phyloP scores from a whole-genome alignment of 2,888 invertebrate genomes.

The Apocheima hispidaria region DNA sequence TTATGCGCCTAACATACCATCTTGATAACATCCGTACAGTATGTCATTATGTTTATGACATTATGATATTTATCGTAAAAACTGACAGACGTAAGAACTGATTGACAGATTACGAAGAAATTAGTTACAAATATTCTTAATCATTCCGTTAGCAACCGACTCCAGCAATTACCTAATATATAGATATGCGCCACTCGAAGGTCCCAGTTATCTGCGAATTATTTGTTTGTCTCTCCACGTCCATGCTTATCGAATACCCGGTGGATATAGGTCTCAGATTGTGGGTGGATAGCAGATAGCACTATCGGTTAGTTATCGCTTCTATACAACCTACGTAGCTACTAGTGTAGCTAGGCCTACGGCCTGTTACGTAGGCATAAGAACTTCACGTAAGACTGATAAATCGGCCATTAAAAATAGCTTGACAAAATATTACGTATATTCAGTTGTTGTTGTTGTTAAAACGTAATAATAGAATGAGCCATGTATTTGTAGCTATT shows the following conservation, averaged over 20 bases:
- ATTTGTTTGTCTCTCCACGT: constrained; percentile 2
- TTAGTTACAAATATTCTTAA: neutral
- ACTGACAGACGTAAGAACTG: neutral
- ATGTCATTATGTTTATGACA: neutral
- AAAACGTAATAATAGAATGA: neutral
- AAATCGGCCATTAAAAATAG: too few species aligned
- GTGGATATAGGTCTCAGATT: constrained; percentile 23
- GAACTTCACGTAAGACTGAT: neutral
- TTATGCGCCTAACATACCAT: neutral
- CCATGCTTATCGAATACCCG: constrained; percentile 12
- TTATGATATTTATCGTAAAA: neutral
- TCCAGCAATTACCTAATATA: neutral
- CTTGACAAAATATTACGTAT: neutral
- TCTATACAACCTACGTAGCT: neutral
- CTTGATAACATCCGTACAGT: neutral
- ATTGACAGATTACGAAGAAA: neutral
- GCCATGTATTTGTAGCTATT: neutral
- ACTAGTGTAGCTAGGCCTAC: neutral
- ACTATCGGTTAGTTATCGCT: constrained; percentile 13
- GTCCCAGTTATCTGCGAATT: constrained; percentile 7
- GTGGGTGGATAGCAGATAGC: constrained; percentile 23
- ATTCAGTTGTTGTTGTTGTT: neutral
- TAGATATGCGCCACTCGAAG: constrained; percentile 2
- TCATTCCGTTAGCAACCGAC: neutral
- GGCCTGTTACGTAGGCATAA: neutral